Evolutionary conservation across 2,888 invertebrate genomes (phyloP).

Genomic region (Pocota personata): DNA sequence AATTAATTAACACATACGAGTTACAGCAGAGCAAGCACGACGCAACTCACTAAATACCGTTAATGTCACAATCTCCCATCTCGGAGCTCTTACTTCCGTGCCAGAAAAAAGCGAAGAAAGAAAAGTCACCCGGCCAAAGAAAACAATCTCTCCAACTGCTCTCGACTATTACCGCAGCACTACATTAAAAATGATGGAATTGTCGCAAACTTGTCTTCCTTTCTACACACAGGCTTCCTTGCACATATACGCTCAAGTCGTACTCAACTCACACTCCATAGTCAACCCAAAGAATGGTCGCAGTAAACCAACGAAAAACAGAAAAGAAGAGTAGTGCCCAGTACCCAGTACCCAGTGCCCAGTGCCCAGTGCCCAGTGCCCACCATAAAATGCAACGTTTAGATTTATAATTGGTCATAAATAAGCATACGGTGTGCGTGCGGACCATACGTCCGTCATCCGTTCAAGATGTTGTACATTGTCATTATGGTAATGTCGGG

Average conservation of each 20-base stretch:
- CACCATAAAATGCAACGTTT: constrained; percentile 73
- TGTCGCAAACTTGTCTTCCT: constrained; percentile 66
- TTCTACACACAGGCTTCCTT: constrained; percentile 48
- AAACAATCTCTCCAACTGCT: constrained; percentile 21
- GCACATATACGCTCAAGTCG: constrained; percentile 25
- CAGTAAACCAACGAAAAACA: constrained; percentile 13
- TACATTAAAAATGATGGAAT: constrained; percentile 69
- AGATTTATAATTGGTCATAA: constrained; percentile 74
- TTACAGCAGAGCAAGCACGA: constrained; percentile 47
- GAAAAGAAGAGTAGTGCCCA: constrained; percentile 44
- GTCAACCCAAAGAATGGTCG: neutral
- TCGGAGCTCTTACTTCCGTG: constrained; percentile 58
- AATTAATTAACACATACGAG: constrained; percentile 67
- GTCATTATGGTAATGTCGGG: constrained; percentile 74
- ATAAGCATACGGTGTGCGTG: constrained; percentile 74
- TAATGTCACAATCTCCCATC: constrained; percentile 66
- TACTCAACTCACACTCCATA: constrained; percentile 22
- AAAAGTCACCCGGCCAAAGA: neutral
- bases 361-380: constrained; percentile 62
- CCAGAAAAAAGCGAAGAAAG: neutral
- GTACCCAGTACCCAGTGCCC: no score
- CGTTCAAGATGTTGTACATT: constrained; percentile 74
- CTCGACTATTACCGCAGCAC: constrained; percentile 20
- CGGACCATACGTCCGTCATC: constrained; percentile 73
- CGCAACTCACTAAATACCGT: constrained; percentile 68